phyloP scores from a whole-genome alignment of 1,140 invertebrate species.

The Lepidurus couesii region DNA sequence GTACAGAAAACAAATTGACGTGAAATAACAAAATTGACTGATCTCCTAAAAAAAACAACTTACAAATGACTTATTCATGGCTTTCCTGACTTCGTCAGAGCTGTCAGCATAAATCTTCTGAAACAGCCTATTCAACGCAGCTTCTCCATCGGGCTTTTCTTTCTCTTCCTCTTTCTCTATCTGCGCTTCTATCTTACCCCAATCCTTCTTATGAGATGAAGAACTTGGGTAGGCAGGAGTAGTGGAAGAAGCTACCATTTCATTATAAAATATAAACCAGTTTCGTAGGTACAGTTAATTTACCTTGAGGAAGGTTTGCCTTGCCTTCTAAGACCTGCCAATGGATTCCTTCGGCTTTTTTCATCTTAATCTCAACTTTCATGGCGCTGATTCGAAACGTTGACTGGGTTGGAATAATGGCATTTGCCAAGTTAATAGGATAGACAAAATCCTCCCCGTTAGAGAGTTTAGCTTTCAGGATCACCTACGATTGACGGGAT shows the following conservation, averaged over 20 bases:
- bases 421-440: conserved; percentile 62
- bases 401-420: conserved; percentile 63
- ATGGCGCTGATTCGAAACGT: conserved; percentile 62
- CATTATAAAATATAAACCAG: too few species aligned
- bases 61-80: conserved; percentile 99
- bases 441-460: conserved; percentile 49
- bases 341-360: conserved; percentile 66
- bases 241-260: too few species aligned
- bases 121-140: conserved; percentile 84
- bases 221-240: conserved; percentile 58
- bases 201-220: conserved; percentile 61
- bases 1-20: conserved; percentile 37
- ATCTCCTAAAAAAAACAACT: conserved; percentile 48
- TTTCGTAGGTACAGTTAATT: not conserved
- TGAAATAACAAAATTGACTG: not conserved
- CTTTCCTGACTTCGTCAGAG: conserved; percentile 85
- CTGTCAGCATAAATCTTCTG: conserved; percentile 91
- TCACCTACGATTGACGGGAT: conserved; percentile 51
- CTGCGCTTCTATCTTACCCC: conserved; percentile 77
- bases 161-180: conserved; percentile 69
- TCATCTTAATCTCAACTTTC: conserved; percentile 79
- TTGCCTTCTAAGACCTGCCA: conserved; percentile 71
- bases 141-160: conserved; percentile 69
- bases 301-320: conserved; percentile 34
- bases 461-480: conserved; percentile 56